Evolutionary conservation across 2,113 vertebrate species (phyloP).

Genomic region (Amphiprion ocellaris): DNA sequence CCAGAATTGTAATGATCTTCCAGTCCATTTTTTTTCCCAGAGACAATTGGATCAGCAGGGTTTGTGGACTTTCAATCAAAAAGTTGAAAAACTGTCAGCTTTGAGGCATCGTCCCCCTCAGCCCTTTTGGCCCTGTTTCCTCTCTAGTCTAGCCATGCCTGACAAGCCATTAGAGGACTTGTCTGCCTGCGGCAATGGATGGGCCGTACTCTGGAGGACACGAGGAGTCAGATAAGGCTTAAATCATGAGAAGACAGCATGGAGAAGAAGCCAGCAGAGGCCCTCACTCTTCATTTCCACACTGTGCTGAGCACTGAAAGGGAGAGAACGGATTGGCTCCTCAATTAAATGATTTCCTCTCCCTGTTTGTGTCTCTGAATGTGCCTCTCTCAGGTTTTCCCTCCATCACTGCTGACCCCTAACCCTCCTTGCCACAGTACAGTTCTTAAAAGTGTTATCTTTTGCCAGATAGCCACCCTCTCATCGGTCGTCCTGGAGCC

Average conservation of each 20-base stretch:
- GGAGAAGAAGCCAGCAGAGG: slow-evolving; percentile 26
- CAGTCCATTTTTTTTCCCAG: neutral
- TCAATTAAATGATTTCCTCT: slow-evolving; percentile 19
- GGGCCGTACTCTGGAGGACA: slow-evolving; percentile 67
- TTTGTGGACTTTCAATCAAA: slow-evolving; percentile 68
- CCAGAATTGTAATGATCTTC: slow-evolving; percentile 18
- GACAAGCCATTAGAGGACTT: slow-evolving; percentile 65
- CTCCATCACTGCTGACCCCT: neutral
- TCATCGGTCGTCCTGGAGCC: slow-evolving; percentile 19
- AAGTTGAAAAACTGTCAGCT: slow-evolving; percentile 69
- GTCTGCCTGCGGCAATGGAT: slow-evolving; percentile 64
- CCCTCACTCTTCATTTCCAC: slow-evolving; percentile 24
- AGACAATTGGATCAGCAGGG: slow-evolving; percentile 64
- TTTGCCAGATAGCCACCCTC: neutral
- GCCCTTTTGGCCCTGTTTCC: slow-evolving; percentile 55
- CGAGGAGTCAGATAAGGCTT: slow-evolving; percentile 58
- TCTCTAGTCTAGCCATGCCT: slow-evolving; percentile 59
- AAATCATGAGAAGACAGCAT: slow-evolving; percentile 60
- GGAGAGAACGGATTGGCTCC: neutral
- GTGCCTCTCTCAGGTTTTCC: neutral
- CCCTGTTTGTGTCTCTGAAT: neutral
- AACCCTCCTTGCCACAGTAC: neutral
- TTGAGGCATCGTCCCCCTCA: slow-evolving; percentile 63
- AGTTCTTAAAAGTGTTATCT: slow-evolving; percentile 7
- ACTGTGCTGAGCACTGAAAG: slow-evolving; percentile 24